Evolutionary conservation across 2,888 invertebrate species (phyloP), one percentile per base, ranked within the genome.

Genomic region (Drosophila putrida): DNA sequence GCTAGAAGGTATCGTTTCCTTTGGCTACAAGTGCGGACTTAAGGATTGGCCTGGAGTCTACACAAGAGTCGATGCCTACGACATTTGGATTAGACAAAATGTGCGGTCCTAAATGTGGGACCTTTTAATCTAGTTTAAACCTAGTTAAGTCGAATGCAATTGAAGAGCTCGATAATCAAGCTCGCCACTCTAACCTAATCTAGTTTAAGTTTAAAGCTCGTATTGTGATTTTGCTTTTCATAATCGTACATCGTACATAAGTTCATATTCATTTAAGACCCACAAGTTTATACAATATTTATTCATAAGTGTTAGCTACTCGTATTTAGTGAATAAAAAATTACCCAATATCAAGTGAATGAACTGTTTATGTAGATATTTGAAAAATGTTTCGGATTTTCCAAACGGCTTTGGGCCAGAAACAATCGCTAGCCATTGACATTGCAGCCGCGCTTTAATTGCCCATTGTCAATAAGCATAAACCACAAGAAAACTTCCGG

Each of bases 41-140:
- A 94, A 94, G 27, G 91, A 90, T 13, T 94, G 94, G 93, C 95
- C 96, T 0, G 95, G 95, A 3, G 95, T 96, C 0, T 95, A 95
- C 82, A 95, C 95, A 0, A 94, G 94, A n/a, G 94, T 95, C 0
- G 91, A 93, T 0, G 93, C 93, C 44, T 96, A 95, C 80, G 82
- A 93, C 2, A 93, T 94, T 54, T 96, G 92, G 92, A 92, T 92
- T 33, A 81, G 62, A 47, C 89, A 86, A 53, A 90, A 90, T 51
- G 51, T 91, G 13, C 71, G 88, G 13, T 74, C 75, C 33, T 78
- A 72, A 49, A 4, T 43, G 8, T 5, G 6, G 1, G 0, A 13
- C 54, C 57, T 25, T 36, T 41, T 3, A 38, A 0, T 20, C 15
- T 27, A 15, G 28, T 6, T 15, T 38, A 13, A 20, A 27, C 13